A percentile compares a stretch with the other conserved stretches of the same genome.
These are phyloP conservation scores for Rhabditophanes sp. DNA, from an alignment of 2,888 invertebrate genomes.

Conservation along the genomic window DNA sequence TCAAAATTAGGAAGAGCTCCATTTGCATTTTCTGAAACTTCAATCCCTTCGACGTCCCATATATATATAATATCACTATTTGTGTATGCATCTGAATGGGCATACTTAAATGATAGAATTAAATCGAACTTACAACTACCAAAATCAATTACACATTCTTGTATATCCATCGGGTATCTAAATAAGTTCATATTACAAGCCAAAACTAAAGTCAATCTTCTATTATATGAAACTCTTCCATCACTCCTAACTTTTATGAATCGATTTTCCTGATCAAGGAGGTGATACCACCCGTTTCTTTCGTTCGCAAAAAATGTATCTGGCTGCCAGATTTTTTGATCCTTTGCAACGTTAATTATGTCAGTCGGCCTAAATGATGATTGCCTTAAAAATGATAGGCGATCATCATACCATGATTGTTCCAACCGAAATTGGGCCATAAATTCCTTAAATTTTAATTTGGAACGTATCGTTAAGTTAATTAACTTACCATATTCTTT, in stretches of 20 bases:
- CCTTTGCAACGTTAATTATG: slow-evolving; percentile 30
- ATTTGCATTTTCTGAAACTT: slow-evolving; percentile 60
- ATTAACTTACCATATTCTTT: slow-evolving; percentile 29
- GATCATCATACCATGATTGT: slow-evolving; percentile 42
- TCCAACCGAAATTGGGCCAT: slow-evolving; percentile 43
- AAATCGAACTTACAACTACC: slow-evolving; percentile 32
- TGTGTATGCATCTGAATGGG: slow-evolving; percentile 76
- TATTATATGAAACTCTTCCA: slow-evolving; percentile 39
- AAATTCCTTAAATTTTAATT: slow-evolving; percentile 24
- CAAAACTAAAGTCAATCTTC: slow-evolving; percentile 38
- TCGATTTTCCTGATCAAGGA: slow-evolving; percentile 39
- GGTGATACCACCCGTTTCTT: slow-evolving; percentile 40
- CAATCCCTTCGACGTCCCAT: slow-evolving; percentile 67
- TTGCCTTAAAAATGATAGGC: slow-evolving; percentile 30
- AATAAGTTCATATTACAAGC: slow-evolving; percentile 41
- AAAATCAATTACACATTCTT: slow-evolving; percentile 41
- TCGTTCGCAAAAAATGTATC: slow-evolving; percentile 26
- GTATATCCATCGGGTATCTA: slow-evolving; percentile 42
- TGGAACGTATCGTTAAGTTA: neutral
- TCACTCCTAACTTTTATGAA: slow-evolving; percentile 39
- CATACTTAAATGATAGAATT: slow-evolving; percentile 3
- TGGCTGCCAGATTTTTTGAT: slow-evolving; percentile 40
- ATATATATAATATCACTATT: slow-evolving; percentile 84
- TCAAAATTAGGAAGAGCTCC: slow-evolving; percentile 72
- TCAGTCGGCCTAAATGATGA: slow-evolving; percentile 26